Percentiles rank a stretch among this genome's conserved stretches.
Conservation (phyloP, 2,888 invertebrate species). For the Ariolimax columbianus region DNA sequence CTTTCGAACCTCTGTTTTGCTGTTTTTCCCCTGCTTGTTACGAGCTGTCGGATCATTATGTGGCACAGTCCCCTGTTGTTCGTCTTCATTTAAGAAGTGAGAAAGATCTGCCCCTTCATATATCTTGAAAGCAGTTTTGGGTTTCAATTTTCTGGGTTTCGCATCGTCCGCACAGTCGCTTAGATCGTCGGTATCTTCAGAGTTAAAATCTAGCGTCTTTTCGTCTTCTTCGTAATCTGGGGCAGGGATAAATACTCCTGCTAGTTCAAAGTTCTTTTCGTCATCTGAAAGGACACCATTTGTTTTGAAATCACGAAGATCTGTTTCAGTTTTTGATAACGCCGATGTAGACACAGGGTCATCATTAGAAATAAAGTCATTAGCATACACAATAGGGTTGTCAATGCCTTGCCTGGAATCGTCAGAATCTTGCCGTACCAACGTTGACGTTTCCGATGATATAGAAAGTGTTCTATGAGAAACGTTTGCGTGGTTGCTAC, state of each 20-base stretch:
- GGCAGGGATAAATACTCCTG: conserved; percentile 54
- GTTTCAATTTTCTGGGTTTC: not conserved
- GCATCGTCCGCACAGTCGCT: conserved; percentile 1
- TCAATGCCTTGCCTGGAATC: conserved; percentile 10
- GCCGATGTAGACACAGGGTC: not conserved
- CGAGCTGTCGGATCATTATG: not conserved
- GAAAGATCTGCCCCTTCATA: conserved; percentile 58
- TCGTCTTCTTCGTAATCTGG: conserved; percentile 61
- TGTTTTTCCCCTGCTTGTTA: conserved; percentile 7
- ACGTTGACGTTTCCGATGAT: conserved; percentile 22
- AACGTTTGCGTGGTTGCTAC: not conserved
- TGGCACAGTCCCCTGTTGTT: conserved; percentile 10
- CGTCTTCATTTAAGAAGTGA: conserved; percentile 58
- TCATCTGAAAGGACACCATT: not conserved
- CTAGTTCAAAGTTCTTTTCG: not conserved
- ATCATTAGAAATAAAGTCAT: not conserved
- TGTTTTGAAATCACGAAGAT: not conserved
- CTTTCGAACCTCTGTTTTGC: conserved; percentile 44
- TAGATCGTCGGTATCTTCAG: conserved; percentile 48
- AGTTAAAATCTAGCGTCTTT: conserved; percentile 53
- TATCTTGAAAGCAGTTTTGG: conserved; percentile 1
- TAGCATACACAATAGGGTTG: conserved; percentile 28
- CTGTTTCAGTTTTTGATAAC: not conserved
- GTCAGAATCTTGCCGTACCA: conserved; percentile 16
- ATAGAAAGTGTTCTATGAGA: not conserved